These are phyloP conservation scores for Brachypteracias leptosomus DNA, from an alignment of 2,113 vertebrate species.

Conservation along the genomic window DNA sequence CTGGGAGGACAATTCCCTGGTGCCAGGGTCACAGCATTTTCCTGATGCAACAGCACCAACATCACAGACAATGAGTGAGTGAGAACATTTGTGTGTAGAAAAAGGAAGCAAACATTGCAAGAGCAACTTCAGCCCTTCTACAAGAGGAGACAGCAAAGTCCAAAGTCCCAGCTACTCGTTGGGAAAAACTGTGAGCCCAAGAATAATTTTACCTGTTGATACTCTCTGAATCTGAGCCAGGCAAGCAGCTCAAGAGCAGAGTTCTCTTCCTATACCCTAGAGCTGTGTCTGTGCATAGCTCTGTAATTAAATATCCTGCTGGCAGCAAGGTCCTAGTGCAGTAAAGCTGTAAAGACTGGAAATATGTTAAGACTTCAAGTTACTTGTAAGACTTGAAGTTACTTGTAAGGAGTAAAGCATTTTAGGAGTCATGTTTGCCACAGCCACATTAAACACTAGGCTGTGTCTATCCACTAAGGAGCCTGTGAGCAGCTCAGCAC, in stretches of 20 bases:
- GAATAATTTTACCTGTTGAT: background rate
- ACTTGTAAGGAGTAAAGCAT: background rate
- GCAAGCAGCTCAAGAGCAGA: background rate
- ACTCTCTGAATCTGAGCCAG: background rate
- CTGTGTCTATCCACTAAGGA: background rate
- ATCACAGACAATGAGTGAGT: background rate
- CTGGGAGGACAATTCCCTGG: background rate
- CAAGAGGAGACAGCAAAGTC: accelerated
- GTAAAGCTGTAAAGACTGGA: background rate
- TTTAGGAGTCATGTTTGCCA: background rate
- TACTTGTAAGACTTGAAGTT: too few relatives aligned
- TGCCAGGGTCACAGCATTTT: background rate
- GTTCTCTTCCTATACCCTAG: background rate
- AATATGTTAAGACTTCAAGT: background rate
- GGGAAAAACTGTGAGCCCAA: background rate
- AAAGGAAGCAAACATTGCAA: background rate
- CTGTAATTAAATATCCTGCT: background rate
- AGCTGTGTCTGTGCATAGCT: background rate
- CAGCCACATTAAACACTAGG: background rate
- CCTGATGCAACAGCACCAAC: background rate
- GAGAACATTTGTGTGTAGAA: background rate
- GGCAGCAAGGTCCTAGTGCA: background rate
- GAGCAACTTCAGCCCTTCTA: background rate
- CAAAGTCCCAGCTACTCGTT: background rate
- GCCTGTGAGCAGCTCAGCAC: background rate